Conservation (phyloP, 2,888 invertebrate species). For the Polymixis lichenea region DNA sequence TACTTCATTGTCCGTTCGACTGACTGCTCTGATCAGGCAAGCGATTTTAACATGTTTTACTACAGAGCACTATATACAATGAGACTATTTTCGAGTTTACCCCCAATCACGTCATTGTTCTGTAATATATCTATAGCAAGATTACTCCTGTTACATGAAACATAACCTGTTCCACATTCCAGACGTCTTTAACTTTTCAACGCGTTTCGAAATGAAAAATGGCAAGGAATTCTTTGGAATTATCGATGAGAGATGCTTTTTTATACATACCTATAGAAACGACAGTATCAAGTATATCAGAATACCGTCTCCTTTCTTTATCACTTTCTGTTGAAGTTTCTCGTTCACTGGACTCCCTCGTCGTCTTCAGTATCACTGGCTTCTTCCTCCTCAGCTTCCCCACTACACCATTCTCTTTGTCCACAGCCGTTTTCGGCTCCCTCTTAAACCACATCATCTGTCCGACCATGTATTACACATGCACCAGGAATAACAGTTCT, state of each 20-base stretch:
- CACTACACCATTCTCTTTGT: constrained; percentile 84
- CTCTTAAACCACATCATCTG: constrained; percentile 89
- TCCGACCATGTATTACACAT: constrained; percentile 67
- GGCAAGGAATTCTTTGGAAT: constrained; percentile 70
- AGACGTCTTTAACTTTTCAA: constrained; percentile 43
- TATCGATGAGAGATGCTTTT: constrained; percentile 3
- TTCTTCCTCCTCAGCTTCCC: constrained; percentile 86
- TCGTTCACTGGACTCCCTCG: constrained; percentile 86
- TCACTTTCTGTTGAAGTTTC: constrained; percentile 88
- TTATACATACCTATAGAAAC: constrained; percentile 83
- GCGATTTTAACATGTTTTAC: constrained; percentile 40
- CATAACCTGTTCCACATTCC: constrained; percentile 52
- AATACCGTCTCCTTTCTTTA: constrained; percentile 85
- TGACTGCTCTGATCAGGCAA: constrained; percentile 26
- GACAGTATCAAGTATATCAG: constrained; percentile 85
- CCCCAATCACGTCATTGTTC: constrained; percentile 59
- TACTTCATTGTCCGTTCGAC: constrained; percentile 39
- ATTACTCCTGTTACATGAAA: constrained; percentile 42
- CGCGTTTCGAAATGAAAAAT: constrained; percentile 51
- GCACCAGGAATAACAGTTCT: constrained; percentile 45
- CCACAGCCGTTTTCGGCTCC: constrained; percentile 83
- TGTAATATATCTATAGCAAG: constrained; percentile 43
- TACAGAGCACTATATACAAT: constrained; percentile 38
- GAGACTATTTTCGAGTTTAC: constrained; percentile 37
- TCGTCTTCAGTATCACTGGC: constrained; percentile 81